These are phyloP conservation scores for Auanema sp. DNA, from an alignment of 2,888 invertebrate species.

Conservation along the genomic window DNA sequence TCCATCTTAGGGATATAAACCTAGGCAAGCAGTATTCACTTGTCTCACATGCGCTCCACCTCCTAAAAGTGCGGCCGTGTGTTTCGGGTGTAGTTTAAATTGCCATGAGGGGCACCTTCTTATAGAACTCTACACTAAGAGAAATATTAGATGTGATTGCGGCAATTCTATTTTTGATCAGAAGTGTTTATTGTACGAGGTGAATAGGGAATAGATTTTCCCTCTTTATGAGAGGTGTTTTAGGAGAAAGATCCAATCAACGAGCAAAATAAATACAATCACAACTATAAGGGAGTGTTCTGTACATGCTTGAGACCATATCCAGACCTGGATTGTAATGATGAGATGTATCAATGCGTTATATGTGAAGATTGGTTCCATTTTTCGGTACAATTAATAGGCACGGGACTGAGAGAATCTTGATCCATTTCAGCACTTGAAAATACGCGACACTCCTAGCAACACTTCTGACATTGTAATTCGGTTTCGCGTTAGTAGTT, in stretches of 20 bases:
- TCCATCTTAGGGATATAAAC: conserved; percentile 79
- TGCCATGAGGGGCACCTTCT: conserved; percentile 96
- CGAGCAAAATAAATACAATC: conserved; percentile 71
- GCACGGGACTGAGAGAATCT: background rate
- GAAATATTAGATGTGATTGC: conserved; percentile 89
- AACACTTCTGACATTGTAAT: background rate
- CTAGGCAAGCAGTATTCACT: conserved; percentile 89
- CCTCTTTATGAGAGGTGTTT: conserved; percentile 9
- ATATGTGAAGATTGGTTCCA: conserved; percentile 99
- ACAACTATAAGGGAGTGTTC: conserved; percentile 87
- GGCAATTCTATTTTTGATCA: conserved; percentile 63
- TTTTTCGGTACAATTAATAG: conserved; percentile 70
- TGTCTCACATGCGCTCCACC: conserved; percentile 80
- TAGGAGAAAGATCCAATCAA: conserved; percentile 74
- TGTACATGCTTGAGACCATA: conserved; percentile 89
- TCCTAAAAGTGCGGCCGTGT: conserved; percentile 69
- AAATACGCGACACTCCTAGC: conserved; percentile 3
- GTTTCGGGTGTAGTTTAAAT: conserved; percentile 87
- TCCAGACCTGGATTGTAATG: conserved; percentile 81
- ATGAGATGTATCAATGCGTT: conserved; percentile 94
- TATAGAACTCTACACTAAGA: conserved; percentile 90
- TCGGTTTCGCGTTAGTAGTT: too few species aligned
- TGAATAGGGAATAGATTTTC: conserved; percentile 9
- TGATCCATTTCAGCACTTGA: conserved; percentile 8
- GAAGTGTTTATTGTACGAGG: conserved; percentile 57